Percentiles rank a stretch among this genome's conserved stretches.
Evolutionary conservation across 1,140 invertebrate genomes (phyloP).

Genomic region (Anastatus disparis): DNA sequence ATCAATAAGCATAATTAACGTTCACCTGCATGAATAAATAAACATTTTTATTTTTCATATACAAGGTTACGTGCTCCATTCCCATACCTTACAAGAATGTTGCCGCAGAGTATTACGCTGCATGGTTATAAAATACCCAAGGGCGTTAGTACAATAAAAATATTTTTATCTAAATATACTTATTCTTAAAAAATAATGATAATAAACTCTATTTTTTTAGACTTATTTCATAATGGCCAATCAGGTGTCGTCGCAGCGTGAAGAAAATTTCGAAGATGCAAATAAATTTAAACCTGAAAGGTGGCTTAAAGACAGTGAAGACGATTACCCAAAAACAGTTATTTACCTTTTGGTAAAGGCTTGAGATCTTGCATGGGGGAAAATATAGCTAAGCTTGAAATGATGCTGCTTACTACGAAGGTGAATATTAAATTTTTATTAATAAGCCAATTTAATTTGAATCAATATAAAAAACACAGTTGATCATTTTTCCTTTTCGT

Average conservation of each 20-base stretch:
- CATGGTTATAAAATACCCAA: constrained; percentile 75
- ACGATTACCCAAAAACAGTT: constrained; percentile 66
- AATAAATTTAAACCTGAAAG: constrained; percentile 76
- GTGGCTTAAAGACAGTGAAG: constrained; percentile 69
- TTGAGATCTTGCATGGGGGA: constrained; percentile 71
- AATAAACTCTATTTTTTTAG: constrained; percentile 57
- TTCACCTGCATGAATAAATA: no score
- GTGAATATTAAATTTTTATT: constrained; percentile 50
- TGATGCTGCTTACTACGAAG: constrained; percentile 69
- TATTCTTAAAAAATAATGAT: background rate
- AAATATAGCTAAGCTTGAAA: constrained; percentile 70
- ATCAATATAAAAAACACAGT: background rate
- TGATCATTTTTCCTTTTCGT: background rate
- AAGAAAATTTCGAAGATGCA: constrained; percentile 78
- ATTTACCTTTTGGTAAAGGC: constrained; percentile 72
- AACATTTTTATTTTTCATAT: no score
- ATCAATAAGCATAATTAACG: background rate
- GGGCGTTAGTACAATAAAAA: constrained; percentile 66
- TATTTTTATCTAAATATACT: constrained; percentile 1
- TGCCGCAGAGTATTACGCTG: constrained; percentile 74
- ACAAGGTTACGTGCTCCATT: constrained; percentile 71
- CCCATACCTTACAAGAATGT: constrained; percentile 72
- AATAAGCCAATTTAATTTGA: no score
- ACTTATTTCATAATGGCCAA: constrained; percentile 80
- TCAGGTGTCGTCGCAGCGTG: constrained; percentile 73